A percentile compares a stretch with the other conserved stretches of the same genome.
Conservation (phyloP, 2,113 vertebrate genomes). For the Amphiprion ocellaris region DNA sequence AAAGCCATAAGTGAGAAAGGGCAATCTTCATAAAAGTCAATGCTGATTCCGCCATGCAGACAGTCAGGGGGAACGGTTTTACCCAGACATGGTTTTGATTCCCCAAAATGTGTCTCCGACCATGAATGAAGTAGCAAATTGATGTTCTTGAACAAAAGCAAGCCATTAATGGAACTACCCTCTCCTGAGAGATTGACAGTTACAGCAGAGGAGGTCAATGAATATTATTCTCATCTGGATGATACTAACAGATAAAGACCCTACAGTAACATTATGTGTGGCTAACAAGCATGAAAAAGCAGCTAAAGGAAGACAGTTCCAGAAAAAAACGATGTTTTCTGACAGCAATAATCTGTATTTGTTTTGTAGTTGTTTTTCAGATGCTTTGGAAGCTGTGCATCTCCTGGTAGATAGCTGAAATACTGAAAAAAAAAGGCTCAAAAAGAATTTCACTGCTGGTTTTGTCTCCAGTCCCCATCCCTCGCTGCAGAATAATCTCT, state of each 20-base stretch:
- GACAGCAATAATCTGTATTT: not conserved
- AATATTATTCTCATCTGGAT: constrained; percentile 24
- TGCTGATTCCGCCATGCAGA: not conserved
- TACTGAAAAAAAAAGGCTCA: not conserved
- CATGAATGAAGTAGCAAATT: constrained; percentile 35
- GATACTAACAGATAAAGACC: constrained; percentile 8
- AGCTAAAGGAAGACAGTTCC: not conserved
- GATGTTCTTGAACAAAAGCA: constrained; percentile 52
- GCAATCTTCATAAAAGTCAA: not conserved
- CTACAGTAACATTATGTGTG: not conserved
- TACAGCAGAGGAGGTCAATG: not conserved
- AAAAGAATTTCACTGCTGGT: not conserved
- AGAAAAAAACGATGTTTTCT: not conserved
- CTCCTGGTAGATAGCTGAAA: not conserved
- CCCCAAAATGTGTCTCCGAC: constrained; percentile 34
- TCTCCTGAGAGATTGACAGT: constrained; percentile 31
- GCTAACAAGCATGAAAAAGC: constrained; percentile 5
- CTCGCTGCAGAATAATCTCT: constrained; percentile 1
- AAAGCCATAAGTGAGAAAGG: no score
- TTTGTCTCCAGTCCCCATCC: not conserved
- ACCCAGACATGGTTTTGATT: constrained; percentile 17
- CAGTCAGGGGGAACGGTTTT: constrained; percentile 24
- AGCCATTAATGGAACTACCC: constrained; percentile 40
- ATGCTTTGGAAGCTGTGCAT: not conserved
- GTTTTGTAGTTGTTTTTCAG: not conserved